phyloP scores from a whole-genome alignment of 2,113 vertebrate species.

The Notothenia rossii region DNA sequence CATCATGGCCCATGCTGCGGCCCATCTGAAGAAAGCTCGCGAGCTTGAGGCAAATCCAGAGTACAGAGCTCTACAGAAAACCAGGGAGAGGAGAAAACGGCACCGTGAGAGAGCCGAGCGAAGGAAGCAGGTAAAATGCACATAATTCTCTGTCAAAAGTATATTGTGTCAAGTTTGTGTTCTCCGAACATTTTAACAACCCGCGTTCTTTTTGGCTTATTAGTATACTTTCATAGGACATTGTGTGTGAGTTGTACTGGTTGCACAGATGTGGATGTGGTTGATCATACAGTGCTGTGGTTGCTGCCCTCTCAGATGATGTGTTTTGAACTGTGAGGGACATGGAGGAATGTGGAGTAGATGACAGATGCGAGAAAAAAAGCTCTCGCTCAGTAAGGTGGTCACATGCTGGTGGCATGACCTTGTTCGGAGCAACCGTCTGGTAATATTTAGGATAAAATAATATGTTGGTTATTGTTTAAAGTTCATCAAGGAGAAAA shows the following conservation, averaged over 20 bases:
- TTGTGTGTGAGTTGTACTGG: constrained; percentile 5
- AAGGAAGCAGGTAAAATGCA: constrained; percentile 90
- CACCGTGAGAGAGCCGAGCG: constrained; percentile 89
- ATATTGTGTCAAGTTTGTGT: neutral
- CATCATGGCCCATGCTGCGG: constrained; percentile 93
- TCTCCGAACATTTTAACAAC: neutral
- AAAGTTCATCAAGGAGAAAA: neutral
- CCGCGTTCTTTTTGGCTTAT: neutral
- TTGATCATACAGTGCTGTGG: neutral
- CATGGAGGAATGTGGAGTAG: constrained; percentile 5
- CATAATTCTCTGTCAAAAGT: neutral
- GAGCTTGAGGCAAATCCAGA: constrained; percentile 88
- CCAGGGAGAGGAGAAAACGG: constrained; percentile 90
- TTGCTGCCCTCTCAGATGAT: constrained; percentile 14
- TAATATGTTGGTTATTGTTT: neutral
- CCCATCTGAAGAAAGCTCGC: constrained; percentile 96
- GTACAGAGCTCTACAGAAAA: constrained; percentile 84
- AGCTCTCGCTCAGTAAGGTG: constrained; percentile 14
- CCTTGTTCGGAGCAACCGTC: neutral
- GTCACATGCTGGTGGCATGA: neutral
- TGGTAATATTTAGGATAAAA: neutral
- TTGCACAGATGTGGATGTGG: constrained; percentile 20
- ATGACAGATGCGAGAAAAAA: constrained; percentile 24
- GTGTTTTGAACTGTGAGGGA: neutral
- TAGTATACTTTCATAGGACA: neutral